These are phyloP conservation scores for Lysiphlebus fabarum DNA, from an alignment of 1,140 invertebrate species.

Conservation along the genomic window DNA sequence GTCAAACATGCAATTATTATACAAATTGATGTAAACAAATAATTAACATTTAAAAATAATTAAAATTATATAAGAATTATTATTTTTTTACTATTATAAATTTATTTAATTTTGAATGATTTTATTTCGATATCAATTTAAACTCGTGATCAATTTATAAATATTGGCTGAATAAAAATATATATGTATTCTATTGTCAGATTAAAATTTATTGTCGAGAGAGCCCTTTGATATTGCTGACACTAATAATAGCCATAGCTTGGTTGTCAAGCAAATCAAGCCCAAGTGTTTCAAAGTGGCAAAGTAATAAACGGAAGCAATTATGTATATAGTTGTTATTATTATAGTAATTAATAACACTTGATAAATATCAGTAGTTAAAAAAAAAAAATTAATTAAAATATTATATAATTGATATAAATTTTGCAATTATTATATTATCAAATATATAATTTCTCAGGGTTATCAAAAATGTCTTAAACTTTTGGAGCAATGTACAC, in stretches of 20 bases:
- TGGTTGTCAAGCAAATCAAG: slow-evolving; percentile 24
- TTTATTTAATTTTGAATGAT: too few species aligned
- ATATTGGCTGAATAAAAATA: too few species aligned
- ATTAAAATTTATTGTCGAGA: slow-evolving; percentile 19
- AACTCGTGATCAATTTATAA: too few species aligned
- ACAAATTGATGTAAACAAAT: slow-evolving; percentile 9
- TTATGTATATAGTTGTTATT: slow-evolving; percentile 13
- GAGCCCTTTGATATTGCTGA: slow-evolving; percentile 17
- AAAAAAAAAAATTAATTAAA: not conserved
- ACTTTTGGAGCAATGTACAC: not conserved
- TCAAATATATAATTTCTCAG: not conserved
- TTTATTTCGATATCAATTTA: too few species aligned
- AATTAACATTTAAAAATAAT: not conserved
- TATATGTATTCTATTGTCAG: not conserved
- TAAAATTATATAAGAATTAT: too few species aligned
- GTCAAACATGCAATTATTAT: not conserved
- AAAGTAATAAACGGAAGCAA: slow-evolving; percentile 23
- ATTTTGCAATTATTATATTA: too few species aligned
- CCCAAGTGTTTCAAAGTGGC: slow-evolving; percentile 29
- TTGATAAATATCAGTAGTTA: not conserved
- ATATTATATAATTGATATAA: too few species aligned
- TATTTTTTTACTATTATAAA: slow-evolving; percentile 3
- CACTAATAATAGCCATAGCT: slow-evolving; percentile 28
- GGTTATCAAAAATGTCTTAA: slow-evolving; percentile 8
- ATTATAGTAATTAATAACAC: too few species aligned